Evolutionary conservation across 2,113 vertebrate genomes (phyloP).

Genomic region (Aviceda subcristata): DNA sequence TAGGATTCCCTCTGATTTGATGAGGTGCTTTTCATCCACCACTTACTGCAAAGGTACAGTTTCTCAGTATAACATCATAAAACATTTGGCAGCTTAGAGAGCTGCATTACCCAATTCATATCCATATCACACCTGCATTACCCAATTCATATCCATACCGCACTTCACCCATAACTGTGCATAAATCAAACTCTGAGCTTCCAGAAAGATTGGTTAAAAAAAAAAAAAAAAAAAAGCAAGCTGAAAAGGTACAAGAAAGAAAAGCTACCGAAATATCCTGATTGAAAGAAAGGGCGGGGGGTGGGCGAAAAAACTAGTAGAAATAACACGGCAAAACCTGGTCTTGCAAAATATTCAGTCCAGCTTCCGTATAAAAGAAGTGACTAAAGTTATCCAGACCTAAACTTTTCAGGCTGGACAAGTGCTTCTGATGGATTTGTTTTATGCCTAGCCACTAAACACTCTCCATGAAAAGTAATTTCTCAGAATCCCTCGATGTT

Average conservation of each 20-base stretch:
- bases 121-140: neutral
- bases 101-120: neutral
- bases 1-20: neutral
- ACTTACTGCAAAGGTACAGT: neutral
- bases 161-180: neutral
- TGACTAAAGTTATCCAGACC: neutral
- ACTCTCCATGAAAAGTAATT: neutral
- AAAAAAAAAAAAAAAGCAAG: neutral
- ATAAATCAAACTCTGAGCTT: neutral
- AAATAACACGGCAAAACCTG: neutral
- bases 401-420: neutral
- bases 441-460: neutral
- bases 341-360: neutral
- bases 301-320: neutral
- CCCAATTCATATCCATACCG: neutral
- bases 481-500: neutral
- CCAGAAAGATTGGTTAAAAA: neutral
- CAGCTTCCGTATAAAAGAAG: neutral
- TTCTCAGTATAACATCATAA: neutral
- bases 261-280: neutral
- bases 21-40: neutral
- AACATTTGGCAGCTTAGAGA: neutral
- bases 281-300: rapidly evolving
- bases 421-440: neutral
- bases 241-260: neutral